Percentiles rank a stretch among this genome's conserved stretches.
These are phyloP conservation scores for Mustela lutreola DNA, from an alignment of 2,113 vertebrate species.

Conservation along the genomic window DNA sequence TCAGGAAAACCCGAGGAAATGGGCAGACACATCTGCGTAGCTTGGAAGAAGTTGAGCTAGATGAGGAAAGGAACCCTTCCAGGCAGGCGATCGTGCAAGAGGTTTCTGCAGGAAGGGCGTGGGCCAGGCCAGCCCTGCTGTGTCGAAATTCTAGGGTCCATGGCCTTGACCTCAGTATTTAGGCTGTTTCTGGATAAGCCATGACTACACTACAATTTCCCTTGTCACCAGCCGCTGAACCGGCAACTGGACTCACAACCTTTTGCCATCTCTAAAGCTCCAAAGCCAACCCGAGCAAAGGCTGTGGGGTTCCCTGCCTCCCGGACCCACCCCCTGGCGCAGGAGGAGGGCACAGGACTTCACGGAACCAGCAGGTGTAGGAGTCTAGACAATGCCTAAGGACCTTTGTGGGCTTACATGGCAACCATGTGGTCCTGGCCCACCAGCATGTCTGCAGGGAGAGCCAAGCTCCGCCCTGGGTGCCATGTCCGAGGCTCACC, in stretches of 20 bases:
- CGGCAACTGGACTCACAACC: neutral
- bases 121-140: neutral
- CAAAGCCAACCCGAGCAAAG: neutral
- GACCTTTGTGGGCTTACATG: neutral
- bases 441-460: fast-evolving
- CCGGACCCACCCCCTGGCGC: neutral
- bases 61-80: neutral
- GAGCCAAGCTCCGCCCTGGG: neutral
- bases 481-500: too few relatives aligned
- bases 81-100: neutral
- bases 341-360: neutral
- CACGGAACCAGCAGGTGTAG: neutral
- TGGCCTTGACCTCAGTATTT: neutral
- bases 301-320: neutral
- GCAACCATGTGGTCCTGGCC: neutral
- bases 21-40: neutral
- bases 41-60: neutral
- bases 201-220: neutral
- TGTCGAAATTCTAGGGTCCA: neutral
- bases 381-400: neutral
- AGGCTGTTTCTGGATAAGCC: neutral
- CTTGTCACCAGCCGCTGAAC: neutral
- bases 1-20: neutral
- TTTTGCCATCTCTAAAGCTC: neutral
- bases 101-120: neutral